These are phyloP conservation scores for Carpatolechia fugitivella DNA, from an alignment of 2,888 invertebrate species.

Conservation along the genomic window DNA sequence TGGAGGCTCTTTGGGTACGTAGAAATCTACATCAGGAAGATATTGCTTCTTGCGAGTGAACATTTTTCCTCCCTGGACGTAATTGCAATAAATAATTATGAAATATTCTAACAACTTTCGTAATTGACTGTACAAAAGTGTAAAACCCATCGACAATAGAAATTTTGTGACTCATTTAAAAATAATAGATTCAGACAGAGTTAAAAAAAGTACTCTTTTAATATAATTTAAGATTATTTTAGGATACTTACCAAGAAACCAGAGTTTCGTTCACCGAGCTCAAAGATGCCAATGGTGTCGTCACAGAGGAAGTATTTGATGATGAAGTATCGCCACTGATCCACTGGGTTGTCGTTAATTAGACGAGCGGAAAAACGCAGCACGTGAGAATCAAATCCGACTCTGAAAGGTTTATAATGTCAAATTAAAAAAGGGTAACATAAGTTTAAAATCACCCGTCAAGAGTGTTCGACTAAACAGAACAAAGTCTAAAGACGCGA, in stretches of 20 bases:
- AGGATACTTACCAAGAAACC: conserved; percentile 71
- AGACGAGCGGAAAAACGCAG: conserved; percentile 89
- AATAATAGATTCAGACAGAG: too few species aligned
- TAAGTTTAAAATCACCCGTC: too few species aligned
- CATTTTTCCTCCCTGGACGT: conserved; percentile 80
- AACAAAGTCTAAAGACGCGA: too few species aligned
- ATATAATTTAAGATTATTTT: background rate
- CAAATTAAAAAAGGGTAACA: too few species aligned
- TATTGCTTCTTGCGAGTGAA: conserved; percentile 84
- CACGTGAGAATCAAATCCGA: conserved; percentile 86
- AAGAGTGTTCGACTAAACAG: too few species aligned
- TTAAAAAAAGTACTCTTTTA: too few species aligned
- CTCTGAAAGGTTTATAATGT: conserved; percentile 52
- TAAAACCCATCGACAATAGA: too few species aligned
- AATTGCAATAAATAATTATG: too few species aligned
- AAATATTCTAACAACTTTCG: too few species aligned
- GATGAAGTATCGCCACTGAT: conserved; percentile 85
- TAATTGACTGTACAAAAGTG: too few species aligned
- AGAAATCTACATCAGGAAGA: conserved; percentile 86
- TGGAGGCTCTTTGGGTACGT: conserved; percentile 84
- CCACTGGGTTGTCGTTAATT: conserved; percentile 83
- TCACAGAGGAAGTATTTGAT: conserved; percentile 90
- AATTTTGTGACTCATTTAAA: too few species aligned
- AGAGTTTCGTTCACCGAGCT: conserved; percentile 85
- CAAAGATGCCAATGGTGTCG: conserved; percentile 91